These are phyloP conservation scores for Ceratina calcarata DNA, from an alignment of 1,140 invertebrate species.

Conservation along the genomic window DNA sequence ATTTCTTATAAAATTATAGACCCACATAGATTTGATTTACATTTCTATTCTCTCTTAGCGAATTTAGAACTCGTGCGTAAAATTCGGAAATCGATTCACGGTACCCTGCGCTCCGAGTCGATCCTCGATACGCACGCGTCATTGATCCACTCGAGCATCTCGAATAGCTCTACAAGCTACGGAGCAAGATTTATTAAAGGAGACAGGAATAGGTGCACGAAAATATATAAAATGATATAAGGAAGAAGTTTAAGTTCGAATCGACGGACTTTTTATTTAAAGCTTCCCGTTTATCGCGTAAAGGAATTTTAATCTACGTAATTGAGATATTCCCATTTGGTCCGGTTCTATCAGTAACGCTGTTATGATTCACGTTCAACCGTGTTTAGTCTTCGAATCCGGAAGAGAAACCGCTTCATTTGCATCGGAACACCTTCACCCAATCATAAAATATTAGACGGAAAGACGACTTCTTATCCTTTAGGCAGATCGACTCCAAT, in stretches of 20 bases:
- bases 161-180: neutral
- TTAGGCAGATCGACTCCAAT: no score
- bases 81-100: neutral
- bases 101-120: no score
- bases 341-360: neutral
- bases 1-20: no score
- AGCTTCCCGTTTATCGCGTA: constrained; percentile 3
- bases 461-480: no score
- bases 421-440: no score
- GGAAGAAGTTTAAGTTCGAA: no score
- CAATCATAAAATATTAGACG: no score
- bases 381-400: neutral
- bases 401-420: neutral
- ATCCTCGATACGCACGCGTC: neutral
- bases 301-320: constrained; percentile 36
- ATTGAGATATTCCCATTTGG: constrained; percentile 26
- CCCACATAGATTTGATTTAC: neutral
- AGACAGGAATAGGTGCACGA: neutral
- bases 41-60: neutral
- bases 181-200: neutral
- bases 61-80: constrained; percentile 11
- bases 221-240: no score
- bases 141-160: constrained; percentile 8
- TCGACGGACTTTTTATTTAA: neutral
- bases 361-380: neutral